phyloP scores from a whole-genome alignment of 2,113 vertebrate species.

The Philantomba maxwellii region DNA sequence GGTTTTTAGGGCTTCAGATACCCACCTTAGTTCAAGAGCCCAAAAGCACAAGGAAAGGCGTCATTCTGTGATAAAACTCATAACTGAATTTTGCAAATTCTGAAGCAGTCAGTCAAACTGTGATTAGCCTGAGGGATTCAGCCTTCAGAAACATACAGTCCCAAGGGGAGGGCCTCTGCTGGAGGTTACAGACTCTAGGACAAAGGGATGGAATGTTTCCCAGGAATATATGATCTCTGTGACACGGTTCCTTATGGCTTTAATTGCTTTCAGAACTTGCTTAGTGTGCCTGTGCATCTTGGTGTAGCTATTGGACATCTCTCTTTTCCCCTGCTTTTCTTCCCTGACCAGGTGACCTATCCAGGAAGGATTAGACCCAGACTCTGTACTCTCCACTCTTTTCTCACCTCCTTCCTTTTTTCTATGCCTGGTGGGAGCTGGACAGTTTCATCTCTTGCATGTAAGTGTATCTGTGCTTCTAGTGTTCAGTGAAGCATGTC shows the following conservation, averaged over 20 bases:
- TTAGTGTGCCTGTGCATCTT: slow-evolving; percentile 50
- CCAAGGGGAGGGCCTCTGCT: neutral
- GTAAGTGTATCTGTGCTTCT: slow-evolving; percentile 81
- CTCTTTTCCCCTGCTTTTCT: slow-evolving; percentile 77
- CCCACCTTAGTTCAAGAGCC: neutral
- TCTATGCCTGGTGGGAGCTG: slow-evolving; percentile 83
- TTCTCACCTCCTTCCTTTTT: slow-evolving; percentile 80
- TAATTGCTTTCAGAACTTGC: slow-evolving; percentile 48
- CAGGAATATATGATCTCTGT: neutral
- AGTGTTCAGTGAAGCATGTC: slow-evolving; percentile 33
- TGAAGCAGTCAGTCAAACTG: neutral
- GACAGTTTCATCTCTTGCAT: slow-evolving; percentile 82
- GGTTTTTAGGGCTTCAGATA: neutral
- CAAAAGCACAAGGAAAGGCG: neutral
- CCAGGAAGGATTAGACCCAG: slow-evolving; percentile 78
- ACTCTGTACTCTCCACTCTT: slow-evolving; percentile 80
- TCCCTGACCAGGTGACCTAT: slow-evolving; percentile 82
- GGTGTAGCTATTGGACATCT: slow-evolving; percentile 72
- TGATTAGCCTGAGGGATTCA: neutral
- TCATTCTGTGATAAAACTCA: neutral
- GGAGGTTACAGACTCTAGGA: neutral
- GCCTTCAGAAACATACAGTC: neutral
- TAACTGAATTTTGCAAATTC: neutral
- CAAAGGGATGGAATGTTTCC: neutral
- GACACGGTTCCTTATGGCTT: slow-evolving; percentile 40